Percentiles rank a stretch among this genome's conserved stretches.
Conservation (phyloP, 2,797 vertebrate genomes). For the Decapterus maruadsi region DNA sequence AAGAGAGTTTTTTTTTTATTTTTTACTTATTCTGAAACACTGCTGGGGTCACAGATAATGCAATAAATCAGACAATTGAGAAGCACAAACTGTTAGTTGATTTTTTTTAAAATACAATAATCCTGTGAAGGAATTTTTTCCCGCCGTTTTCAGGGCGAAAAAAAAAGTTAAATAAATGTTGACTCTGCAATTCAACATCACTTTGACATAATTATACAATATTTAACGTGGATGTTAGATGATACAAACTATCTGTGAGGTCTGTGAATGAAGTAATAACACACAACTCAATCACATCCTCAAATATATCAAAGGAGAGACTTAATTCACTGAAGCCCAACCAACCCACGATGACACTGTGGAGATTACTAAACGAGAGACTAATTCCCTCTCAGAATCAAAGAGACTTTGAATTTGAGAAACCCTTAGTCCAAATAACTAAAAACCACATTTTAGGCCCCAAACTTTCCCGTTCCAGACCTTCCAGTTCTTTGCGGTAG, state of each 20-base stretch:
- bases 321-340: background rate
- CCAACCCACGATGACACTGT: conserved; percentile 15
- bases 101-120: background rate
- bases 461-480: conserved; percentile 78
- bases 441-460: conserved; percentile 22
- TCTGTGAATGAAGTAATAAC: background rate
- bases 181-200: background rate
- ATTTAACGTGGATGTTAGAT: background rate
- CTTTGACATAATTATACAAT: background rate
- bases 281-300: conserved; percentile 7
- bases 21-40: background rate
- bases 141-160: background rate
- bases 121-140: background rate
- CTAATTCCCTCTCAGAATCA: conserved; percentile 30
- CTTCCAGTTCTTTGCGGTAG: conserved; percentile 91
- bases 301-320: conserved; percentile 16
- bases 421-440: conserved; percentile 31
- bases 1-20: background rate
- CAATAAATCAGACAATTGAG: background rate
- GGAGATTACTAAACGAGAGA: conserved; percentile 26
- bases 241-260: conserved; percentile 8
- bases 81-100: background rate
- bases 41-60: background rate
- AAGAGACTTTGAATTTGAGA: conserved; percentile 26
- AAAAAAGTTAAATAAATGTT: background rate